Base-by-base conservation (phyloP, 2,113 vertebrate species). In the Hemicordylus capensis region DNA sequence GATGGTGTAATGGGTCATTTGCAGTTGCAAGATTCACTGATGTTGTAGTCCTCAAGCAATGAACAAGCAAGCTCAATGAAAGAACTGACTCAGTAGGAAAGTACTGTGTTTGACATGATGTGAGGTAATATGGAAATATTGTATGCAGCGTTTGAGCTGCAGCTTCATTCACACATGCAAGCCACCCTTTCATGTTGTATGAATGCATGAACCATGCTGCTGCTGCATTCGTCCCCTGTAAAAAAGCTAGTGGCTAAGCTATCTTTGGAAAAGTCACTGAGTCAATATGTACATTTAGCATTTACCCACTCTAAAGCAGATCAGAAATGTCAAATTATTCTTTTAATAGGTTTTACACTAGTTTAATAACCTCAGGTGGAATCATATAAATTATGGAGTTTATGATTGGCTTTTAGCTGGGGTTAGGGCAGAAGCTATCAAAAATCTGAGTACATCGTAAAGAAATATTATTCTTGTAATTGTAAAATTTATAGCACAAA, bases 401-500 rank as follows among this genome's bases (percentile, higher is more conserved):
- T 79, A 54, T 79, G 39, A 56, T 51, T 88, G 69, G 56, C 31
- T 26, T 84, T 69, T 84, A 66, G 10, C 54, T 51, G 39, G 44
- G 1, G 4, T 69, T 84, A 59, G 66, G 28, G 44, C 34, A 85
- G 46, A 58, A 85, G 76, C 58, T 88, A 70, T 86, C 82, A 88
- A 85, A 86, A 76, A 69, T 3, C 67, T 86, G 17, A 48, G 17
- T 78, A 83, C 24, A 19, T 86, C n/a, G 72, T 83, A 80, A 93
- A 81, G 9, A 88, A 67, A 73, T 81, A 74, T 63, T 70, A 48
- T 76, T 85, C 73, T 20, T 54, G 67, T 88, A 90, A 64, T 80
- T 84, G 64, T 87, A 93, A 81, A 87, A 89, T 20, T 72, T 88
- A 74, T 76, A 81, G n/a, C 58, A 72, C 42, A 24, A 78, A 26